These are phyloP conservation scores for Temnothorax unifasciatus DNA, from an alignment of 2,888 invertebrate species.

Conservation along the genomic window DNA sequence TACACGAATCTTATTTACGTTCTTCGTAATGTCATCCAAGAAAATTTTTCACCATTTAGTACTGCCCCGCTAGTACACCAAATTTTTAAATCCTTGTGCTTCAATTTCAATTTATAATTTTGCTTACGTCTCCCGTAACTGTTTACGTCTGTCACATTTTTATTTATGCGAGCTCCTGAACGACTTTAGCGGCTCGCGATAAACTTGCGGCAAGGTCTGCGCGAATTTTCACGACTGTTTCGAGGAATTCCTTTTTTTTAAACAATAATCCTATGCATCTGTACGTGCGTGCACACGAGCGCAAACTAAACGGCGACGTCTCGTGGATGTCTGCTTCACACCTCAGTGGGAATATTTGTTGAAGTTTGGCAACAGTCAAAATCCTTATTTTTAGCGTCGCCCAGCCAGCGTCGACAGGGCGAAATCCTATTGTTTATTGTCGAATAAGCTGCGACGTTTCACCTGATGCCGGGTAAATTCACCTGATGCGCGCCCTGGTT, in stretches of 20 bases:
- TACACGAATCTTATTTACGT: not conserved
- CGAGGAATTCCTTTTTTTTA: not conserved
- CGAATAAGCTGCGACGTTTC: slow-evolving; percentile 48
- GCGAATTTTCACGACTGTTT: not conserved
- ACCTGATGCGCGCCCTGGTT: not conserved
- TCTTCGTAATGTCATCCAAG: not conserved
- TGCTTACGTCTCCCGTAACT: not conserved
- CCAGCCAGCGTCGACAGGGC: slow-evolving; percentile 70
- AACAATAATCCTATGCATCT: slow-evolving; percentile 26
- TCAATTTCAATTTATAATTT: not conserved
- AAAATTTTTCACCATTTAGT: not conserved
- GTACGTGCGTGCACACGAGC: slow-evolving; percentile 56
- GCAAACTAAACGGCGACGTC: slow-evolving; percentile 67
- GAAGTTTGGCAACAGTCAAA: slow-evolving; percentile 84
- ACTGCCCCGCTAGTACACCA: not conserved
- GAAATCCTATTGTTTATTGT: slow-evolving; percentile 75
- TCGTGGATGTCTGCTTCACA: slow-evolving; percentile 61
- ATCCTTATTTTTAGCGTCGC: slow-evolving; percentile 82
- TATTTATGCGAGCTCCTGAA: not conserved
- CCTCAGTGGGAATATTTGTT: slow-evolving; percentile 77
- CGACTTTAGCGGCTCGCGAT: not conserved
- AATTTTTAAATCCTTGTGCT: not conserved
- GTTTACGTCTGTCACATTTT: not conserved
- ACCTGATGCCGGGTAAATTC: not conserved
- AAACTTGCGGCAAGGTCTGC: slow-evolving; percentile 14